Percentiles rank a stretch among this genome's conserved stretches.
Evolutionary conservation across 2,113 vertebrate species (phyloP).

Genomic region (Microcebus lehilahytsara): DNA sequence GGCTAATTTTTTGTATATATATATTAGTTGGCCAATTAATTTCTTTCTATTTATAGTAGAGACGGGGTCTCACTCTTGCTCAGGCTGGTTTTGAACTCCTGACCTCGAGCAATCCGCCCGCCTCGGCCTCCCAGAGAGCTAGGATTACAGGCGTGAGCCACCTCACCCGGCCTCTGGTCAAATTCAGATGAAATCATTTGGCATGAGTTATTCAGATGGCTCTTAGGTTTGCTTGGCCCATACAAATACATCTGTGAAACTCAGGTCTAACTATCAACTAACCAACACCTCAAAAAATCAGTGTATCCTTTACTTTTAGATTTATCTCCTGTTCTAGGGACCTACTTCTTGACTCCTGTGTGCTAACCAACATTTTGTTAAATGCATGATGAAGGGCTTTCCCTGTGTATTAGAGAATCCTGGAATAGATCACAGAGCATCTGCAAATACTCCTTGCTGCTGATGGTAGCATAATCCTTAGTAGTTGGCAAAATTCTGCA

Average conservation of each 20-base stretch:
- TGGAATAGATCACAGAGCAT: background rate
- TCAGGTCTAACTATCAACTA: background rate
- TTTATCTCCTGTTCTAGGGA: background rate
- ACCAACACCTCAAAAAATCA: background rate
- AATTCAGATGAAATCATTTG: background rate
- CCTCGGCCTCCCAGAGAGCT: too few relatives aligned
- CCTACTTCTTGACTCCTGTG: background rate
- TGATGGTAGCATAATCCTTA: background rate
- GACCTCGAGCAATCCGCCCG: too few relatives aligned
- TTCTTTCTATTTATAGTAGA: too few relatives aligned
- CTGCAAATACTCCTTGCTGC: background rate
- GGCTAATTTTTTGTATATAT: too few relatives aligned
- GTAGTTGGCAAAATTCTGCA: slow-evolving; percentile 31
- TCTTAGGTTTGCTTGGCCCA: background rate
- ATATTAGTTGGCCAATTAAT: too few relatives aligned
- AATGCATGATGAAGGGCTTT: background rate
- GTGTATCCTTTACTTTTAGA: background rate
- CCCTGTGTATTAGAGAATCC: background rate
- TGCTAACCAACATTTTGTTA: slow-evolving; percentile 37
- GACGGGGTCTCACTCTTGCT: too few relatives aligned
- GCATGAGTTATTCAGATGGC: background rate
- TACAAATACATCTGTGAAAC: background rate
- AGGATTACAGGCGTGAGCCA: too few relatives aligned
- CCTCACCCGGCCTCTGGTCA: too few relatives aligned
- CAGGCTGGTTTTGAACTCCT: too few relatives aligned